Percentiles rank a stretch among this genome's conserved stretches.
These are phyloP conservation scores for Percina caprodes DNA, from an alignment of 2,113 vertebrate genomes.

Conservation along the genomic window DNA sequence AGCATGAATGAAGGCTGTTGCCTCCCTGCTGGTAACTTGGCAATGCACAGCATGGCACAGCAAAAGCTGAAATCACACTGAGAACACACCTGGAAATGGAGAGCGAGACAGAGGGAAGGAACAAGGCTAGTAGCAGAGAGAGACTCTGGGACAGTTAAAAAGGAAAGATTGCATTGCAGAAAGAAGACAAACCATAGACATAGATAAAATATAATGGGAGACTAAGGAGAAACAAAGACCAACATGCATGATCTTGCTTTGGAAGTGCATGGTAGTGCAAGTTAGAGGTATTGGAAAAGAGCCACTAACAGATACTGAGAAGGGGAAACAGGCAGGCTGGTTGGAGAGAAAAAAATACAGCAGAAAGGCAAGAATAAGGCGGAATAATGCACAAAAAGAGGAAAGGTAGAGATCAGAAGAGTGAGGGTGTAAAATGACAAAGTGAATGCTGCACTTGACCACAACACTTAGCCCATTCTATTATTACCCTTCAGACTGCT, in stretches of 20 bases:
- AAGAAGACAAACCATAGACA: not conserved
- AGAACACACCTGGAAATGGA: constrained; percentile 72
- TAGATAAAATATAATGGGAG: not conserved
- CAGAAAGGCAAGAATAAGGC: not conserved
- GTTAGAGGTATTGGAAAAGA: not conserved
- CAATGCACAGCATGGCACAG: constrained; percentile 60
- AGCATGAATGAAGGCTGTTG: constrained; percentile 70
- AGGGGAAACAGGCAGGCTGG: not conserved
- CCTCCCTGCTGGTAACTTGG: constrained; percentile 59
- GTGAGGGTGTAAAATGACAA: constrained; percentile 35
- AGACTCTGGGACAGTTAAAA: not conserved
- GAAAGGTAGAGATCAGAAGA: constrained; percentile 31
- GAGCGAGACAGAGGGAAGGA: constrained; percentile 17
- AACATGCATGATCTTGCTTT: not conserved
- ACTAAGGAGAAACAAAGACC: not conserved
- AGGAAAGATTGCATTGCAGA: not conserved
- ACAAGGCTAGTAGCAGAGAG: not conserved
- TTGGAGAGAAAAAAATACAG: not conserved
- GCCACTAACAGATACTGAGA: not conserved
- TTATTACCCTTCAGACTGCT: constrained; percentile 53
- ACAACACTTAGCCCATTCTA: constrained; percentile 52
- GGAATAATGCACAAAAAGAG: not conserved
- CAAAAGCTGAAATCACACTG: constrained; percentile 67
- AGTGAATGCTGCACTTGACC: constrained; percentile 58
- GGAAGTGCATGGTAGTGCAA: not conserved